These are phyloP conservation scores for Alloscopus bannaensis DNA, from an alignment of 2,888 invertebrate genomes.

Conservation along the genomic window DNA sequence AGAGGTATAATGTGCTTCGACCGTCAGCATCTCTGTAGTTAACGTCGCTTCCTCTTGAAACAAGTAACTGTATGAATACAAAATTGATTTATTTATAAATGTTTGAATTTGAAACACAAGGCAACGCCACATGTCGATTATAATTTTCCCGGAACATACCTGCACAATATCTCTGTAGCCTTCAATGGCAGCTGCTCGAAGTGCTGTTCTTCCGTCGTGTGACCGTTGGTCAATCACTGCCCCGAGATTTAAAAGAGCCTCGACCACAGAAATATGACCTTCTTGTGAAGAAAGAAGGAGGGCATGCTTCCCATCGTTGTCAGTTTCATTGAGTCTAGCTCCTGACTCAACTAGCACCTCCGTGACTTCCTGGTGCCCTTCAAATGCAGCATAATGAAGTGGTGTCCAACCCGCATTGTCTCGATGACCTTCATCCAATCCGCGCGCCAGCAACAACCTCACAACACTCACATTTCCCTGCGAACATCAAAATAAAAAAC, in stretches of 20 bases:
- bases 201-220: constrained; percentile 92
- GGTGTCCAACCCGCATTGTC: constrained; percentile 92
- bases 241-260: constrained; percentile 84
- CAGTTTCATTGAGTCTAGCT: constrained; percentile 90
- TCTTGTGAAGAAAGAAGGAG: constrained; percentile 89
- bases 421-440: constrained; percentile 78
- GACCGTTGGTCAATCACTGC: constrained; percentile 90
- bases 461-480: constrained; percentile 92
- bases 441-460: constrained; percentile 90
- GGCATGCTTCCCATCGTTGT: constrained; percentile 93
- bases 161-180: constrained; percentile 81
- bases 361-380: constrained; percentile 90
- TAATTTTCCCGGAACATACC: constrained; percentile 47
- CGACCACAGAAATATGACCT: constrained; percentile 84
- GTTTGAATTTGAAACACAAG: background rate
- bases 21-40: constrained; percentile 95
- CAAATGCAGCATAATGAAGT: constrained; percentile 95
- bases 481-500: background rate
- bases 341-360: constrained; percentile 90
- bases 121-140: background rate
- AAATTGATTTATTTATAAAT: background rate
- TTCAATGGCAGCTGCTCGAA: constrained; percentile 88
- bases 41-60: constrained; percentile 86
- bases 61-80: constrained; percentile 77
- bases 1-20: constrained; percentile 91